These are phyloP conservation scores for Pocota personata DNA, from an alignment of 2,888 invertebrate genomes.

Conservation along the genomic window DNA sequence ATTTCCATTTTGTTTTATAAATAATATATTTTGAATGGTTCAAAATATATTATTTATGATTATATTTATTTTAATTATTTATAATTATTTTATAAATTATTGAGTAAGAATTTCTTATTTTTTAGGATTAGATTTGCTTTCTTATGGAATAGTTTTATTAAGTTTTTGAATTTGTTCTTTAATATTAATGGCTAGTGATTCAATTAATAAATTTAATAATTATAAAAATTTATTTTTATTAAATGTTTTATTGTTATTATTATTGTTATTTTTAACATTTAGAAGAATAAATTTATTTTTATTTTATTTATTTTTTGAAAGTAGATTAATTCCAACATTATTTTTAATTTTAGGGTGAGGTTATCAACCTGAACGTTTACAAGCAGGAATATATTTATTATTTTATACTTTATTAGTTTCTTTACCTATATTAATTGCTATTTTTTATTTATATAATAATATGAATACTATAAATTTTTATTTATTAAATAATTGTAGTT, in stretches of 20 bases:
- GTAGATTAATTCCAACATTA: conserved; percentile 87
- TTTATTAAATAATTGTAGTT: conserved; percentile 83
- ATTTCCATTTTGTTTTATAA: conserved; percentile 84
- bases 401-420: conserved; percentile 89
- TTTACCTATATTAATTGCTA: conserved; percentile 82
- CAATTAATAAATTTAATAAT: too few relatives aligned
- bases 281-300: conserved; percentile 85
- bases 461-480: conserved; percentile 84
- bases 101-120: conserved; percentile 79
- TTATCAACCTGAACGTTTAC: conserved; percentile 87
- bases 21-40: conserved; percentile 84
- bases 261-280: conserved; percentile 85
- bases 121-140: conserved; percentile 84
- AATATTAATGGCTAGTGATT: too few relatives aligned
- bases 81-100: conserved; percentile 80
- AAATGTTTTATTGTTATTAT: conserved; percentile 84
- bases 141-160: conserved; percentile 85
- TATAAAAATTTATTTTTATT: conserved; percentile 85
- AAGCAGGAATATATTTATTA: conserved; percentile 87
- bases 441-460: conserved; percentile 79
- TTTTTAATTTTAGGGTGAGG: conserved; percentile 88
- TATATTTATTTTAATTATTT: conserved; percentile 83
- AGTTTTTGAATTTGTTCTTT: conserved; percentile 86
- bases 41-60: conserved; percentile 84
- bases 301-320: conserved; percentile 89